Conservation (phyloP, 2,113 vertebrate species). For the Scomber japonicus region DNA sequence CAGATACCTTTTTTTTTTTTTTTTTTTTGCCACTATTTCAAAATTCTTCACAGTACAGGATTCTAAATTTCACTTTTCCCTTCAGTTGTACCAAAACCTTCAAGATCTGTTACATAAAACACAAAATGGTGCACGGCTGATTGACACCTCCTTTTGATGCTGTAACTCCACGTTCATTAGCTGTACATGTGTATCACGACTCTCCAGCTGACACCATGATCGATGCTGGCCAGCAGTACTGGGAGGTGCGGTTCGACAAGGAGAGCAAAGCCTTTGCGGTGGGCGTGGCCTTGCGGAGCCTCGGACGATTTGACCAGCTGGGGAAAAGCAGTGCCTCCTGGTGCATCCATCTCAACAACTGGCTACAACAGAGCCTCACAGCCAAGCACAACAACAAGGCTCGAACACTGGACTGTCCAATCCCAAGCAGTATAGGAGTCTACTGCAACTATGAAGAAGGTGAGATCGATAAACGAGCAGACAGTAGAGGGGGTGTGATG, state of each 20-base stretch:
- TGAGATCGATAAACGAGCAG: slow-evolving; percentile 49
- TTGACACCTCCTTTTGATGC: no score
- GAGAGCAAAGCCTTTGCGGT: slow-evolving; percentile 95
- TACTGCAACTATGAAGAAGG: slow-evolving; percentile 96
- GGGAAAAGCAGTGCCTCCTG: slow-evolving; percentile 93
- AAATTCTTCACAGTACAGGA: no score
- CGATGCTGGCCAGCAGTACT: slow-evolving; percentile 92
- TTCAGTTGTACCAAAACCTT: no score
- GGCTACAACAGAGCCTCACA: slow-evolving; percentile 96
- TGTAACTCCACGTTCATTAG: neutral
- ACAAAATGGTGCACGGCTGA: no score
- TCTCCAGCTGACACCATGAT: slow-evolving; percentile 90
- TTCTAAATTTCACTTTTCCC: no score
- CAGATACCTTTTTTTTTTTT: no score
- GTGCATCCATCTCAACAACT: slow-evolving; percentile 98
- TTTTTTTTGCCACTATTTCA: no score
- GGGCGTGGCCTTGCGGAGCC: slow-evolving; percentile 91
- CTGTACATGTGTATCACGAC: no score
- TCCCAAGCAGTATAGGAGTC: slow-evolving; percentile 92
- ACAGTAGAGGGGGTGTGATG: no score
- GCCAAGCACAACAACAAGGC: slow-evolving; percentile 98
- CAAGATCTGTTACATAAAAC: no score
- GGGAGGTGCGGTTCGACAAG: slow-evolving; percentile 94
- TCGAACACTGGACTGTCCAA: slow-evolving; percentile 90
- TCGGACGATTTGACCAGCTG: slow-evolving; percentile 96